A percentile compares a stretch with the other conserved stretches of the same genome.
Evolutionary conservation across 2,797 vertebrate species (phyloP).

Genomic region (Pelodytes ibericus): DNA sequence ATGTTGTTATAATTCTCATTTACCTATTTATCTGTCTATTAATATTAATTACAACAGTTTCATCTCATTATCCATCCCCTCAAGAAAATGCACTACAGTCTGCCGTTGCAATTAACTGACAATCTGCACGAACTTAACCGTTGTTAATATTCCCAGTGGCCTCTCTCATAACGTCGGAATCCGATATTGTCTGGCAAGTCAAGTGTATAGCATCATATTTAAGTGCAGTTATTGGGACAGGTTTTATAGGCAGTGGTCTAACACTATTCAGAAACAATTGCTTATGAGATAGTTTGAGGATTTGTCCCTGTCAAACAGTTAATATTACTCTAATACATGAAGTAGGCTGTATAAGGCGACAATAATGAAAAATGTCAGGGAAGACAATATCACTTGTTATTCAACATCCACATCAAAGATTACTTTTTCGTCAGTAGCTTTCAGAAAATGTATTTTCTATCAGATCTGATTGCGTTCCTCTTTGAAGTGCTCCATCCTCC

Average conservation of each 20-base stretch:
- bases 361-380: slow-evolving; percentile 98
- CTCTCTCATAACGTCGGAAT: slow-evolving; percentile 65
- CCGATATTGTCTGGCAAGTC: slow-evolving; percentile 75
- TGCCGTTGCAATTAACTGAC: slow-evolving; percentile 71
- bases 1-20: too few relatives aligned
- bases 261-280: slow-evolving; percentile 84
- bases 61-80: too few relatives aligned
- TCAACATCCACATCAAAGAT: slow-evolving; percentile 98
- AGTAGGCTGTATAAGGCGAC: slow-evolving; percentile 90
- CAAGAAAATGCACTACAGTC: too few relatives aligned
- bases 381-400: slow-evolving; percentile 99
- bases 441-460: slow-evolving; percentile 89
- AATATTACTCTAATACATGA: slow-evolving; percentile 95
- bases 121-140: slow-evolving; percentile 69
- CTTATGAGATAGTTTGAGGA: slow-evolving; percentile 84
- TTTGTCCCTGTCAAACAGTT: slow-evolving; percentile 94
- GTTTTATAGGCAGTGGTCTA: slow-evolving; percentile 80
- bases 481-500: slow-evolving; percentile 85
- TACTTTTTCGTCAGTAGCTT: slow-evolving; percentile 90
- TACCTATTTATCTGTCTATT: background rate
- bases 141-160: slow-evolving; percentile 77
- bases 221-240: slow-evolving; percentile 78
- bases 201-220: slow-evolving; percentile 73
- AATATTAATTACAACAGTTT: background rate
- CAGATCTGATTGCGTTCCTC: slow-evolving; percentile 84